Conservation (phyloP, 2,113 vertebrate genomes). For the Carassius carassius region DNA sequence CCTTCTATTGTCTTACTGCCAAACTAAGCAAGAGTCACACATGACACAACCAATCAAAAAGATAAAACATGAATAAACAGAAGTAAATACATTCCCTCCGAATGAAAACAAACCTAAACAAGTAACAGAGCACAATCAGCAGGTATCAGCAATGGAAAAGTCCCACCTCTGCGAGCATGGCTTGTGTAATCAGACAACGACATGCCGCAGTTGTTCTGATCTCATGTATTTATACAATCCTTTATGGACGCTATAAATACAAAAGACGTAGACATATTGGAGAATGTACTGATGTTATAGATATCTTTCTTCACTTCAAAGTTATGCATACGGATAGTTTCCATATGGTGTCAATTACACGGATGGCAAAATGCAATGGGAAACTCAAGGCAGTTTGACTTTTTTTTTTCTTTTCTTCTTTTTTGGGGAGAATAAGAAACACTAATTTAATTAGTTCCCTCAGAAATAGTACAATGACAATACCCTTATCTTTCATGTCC, state of each 20-base stretch:
- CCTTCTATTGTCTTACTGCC: conserved; percentile 19
- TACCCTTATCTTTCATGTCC: neutral
- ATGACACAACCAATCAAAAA: conserved; percentile 21
- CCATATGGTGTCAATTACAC: conserved; percentile 3
- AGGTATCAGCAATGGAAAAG: conserved; percentile 46
- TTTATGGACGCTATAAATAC: neutral
- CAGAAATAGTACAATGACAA: neutral
- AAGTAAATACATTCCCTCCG: neutral
- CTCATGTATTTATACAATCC: neutral
- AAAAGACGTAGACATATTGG: neutral
- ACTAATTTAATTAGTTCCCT: neutral
- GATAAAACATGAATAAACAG: conserved; percentile 45
- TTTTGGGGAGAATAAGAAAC: neutral
- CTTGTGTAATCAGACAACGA: neutral
- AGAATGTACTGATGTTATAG: neutral
- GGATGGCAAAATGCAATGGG: neutral
- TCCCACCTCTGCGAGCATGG: conserved; percentile 14
- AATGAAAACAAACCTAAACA: conserved; percentile 27
- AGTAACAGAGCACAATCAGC: conserved; percentile 16
- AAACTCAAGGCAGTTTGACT: neutral
- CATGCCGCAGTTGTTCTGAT: neutral
- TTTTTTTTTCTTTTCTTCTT: neutral
- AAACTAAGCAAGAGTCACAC: conserved; percentile 44
- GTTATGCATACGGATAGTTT: neutral
- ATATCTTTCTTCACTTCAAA: neutral